Evolutionary conservation across 2,113 vertebrate species (phyloP).

Genomic region (Istiophorus platypterus): DNA sequence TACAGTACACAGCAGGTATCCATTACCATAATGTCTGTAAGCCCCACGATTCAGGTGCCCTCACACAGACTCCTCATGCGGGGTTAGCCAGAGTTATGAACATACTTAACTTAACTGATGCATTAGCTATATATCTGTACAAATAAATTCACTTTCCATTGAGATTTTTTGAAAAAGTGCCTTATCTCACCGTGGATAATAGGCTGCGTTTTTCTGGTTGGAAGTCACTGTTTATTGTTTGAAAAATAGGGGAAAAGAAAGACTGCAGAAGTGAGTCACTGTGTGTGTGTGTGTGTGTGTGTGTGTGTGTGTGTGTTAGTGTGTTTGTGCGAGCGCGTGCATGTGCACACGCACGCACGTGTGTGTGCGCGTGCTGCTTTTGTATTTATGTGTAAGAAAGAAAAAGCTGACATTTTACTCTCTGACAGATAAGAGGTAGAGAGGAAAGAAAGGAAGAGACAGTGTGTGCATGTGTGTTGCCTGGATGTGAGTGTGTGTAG

Average conservation of each 20-base stretch:
- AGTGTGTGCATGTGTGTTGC: conserved; percentile 20
- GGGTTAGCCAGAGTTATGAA: conserved; percentile 19
- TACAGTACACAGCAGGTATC: conserved; percentile 50
- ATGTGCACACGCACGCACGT: too few species aligned
- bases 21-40: conserved; percentile 64
- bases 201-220: not conserved
- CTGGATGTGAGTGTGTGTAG: conserved; percentile 42
- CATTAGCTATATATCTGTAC: conserved; percentile 21
- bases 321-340: too few species aligned
- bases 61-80: conserved; percentile 39
- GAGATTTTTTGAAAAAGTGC: not conserved
- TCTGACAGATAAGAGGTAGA: conserved; percentile 53
- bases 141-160: conserved; percentile 4
- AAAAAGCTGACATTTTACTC: conserved; percentile 75
- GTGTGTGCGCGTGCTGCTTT: conserved; percentile 5
- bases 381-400: conserved; percentile 51
- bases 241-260: not conserved
- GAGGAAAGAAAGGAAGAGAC: conserved; percentile 23
- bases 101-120: conserved; percentile 38
- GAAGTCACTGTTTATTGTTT: conserved; percentile 21
- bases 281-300: conserved; percentile 7
- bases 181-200: conserved; percentile 33
- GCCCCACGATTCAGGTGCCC: conserved; percentile 67
- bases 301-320: conserved; percentile 35
- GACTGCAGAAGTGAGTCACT: conserved; percentile 5